phyloP scores from a whole-genome alignment of 2,888 invertebrate species.

The Parascotia fuliginaria region DNA sequence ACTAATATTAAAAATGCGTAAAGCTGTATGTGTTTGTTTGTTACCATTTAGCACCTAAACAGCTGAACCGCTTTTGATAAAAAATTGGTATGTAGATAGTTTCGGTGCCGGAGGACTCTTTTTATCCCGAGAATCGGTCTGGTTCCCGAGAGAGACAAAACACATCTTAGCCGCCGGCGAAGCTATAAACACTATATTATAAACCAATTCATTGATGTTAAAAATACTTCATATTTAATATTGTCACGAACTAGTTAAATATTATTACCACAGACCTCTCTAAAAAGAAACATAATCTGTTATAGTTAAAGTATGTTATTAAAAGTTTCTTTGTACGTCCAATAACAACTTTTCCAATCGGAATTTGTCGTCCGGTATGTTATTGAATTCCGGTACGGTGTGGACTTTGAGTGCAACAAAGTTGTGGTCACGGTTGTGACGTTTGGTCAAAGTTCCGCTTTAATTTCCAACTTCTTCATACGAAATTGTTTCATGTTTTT shows the following conservation, averaged over 20 bases:
- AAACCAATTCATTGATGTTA: too few relatives aligned
- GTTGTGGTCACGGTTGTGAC: conserved; percentile 25
- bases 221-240: too few relatives aligned
- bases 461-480: conserved; percentile 16
- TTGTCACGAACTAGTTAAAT: not conserved
- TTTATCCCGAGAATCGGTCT: too few relatives aligned
- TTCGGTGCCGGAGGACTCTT: too few relatives aligned
- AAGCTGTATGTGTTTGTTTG: too few relatives aligned
- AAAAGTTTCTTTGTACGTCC: conserved; percentile 5
- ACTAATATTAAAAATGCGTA: too few relatives aligned
- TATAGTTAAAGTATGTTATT: not conserved
- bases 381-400: conserved; percentile 39
- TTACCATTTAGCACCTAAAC: too few relatives aligned
- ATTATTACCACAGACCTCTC: not conserved
- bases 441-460: conserved; percentile 4
- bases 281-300: not conserved
- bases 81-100: too few relatives aligned
- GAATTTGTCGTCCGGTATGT: conserved; percentile 46
- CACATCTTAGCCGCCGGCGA: too few relatives aligned
- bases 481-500: conserved; percentile 7
- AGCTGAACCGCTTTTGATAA: too few relatives aligned
- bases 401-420: conserved; percentile 22
- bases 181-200: too few relatives aligned
- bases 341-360: conserved; percentile 54
- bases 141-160: too few relatives aligned